These are phyloP conservation scores for Menidia beryllina DNA, from an alignment of 2,113 vertebrate species.

Conservation along the genomic window DNA sequence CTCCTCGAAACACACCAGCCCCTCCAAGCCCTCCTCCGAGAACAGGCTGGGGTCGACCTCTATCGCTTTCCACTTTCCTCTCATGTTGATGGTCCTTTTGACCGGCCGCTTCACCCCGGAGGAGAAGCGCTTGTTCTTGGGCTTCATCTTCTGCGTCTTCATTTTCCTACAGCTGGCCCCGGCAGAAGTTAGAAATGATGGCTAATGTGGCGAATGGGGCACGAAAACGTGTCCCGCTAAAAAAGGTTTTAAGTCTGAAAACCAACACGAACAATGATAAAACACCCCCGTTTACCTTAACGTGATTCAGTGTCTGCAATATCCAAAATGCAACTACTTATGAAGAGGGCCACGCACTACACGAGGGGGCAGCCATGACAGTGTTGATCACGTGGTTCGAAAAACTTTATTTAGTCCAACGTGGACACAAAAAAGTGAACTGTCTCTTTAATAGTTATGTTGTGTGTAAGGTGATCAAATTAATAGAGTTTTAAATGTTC, in stretches of 20 bases:
- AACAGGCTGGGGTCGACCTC: conserved; percentile 88
- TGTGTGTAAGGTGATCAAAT: too few species aligned
- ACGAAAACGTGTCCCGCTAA: neutral
- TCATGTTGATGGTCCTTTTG: conserved; percentile 84
- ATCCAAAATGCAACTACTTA: neutral
- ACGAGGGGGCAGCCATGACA: conserved; percentile 79
- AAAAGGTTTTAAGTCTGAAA: neutral
- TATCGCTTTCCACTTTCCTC: conserved; percentile 89
- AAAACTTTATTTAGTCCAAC: conserved; percentile 55
- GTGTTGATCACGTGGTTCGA: conserved; percentile 68
- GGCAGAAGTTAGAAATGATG: neutral
- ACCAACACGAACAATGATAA: neutral
- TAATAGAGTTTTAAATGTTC: too few species aligned
- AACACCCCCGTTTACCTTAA: conserved; percentile 6
- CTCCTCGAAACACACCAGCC: conserved; percentile 93
- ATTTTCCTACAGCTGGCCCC: conserved; percentile 71
- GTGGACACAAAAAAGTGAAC: neutral
- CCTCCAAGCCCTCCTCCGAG: conserved; percentile 86
- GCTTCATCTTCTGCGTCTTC: conserved; percentile 80
- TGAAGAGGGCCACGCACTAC: conserved; percentile 29
- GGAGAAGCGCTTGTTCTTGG: conserved; percentile 47
- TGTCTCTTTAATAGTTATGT: neutral
- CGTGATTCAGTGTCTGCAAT: neutral
- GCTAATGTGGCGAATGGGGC: neutral
- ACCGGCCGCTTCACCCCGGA: conserved; percentile 18